phyloP scores from a whole-genome alignment of 1,140 invertebrate species.

The Amphibalanus amphitrite region DNA sequence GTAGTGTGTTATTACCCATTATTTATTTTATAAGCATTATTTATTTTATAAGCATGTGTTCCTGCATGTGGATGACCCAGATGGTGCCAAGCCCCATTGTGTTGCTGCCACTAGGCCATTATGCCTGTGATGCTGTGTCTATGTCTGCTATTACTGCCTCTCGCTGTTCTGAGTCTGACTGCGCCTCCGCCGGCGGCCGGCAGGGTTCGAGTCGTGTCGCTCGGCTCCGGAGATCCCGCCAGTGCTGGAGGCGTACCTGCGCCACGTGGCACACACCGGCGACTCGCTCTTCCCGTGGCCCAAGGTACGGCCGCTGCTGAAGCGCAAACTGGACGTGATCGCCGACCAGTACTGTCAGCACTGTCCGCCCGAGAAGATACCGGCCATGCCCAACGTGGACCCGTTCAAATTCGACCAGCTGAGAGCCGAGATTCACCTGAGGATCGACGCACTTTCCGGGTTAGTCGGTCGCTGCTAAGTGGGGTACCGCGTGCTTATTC shows the following conservation, averaged over 20 bases:
- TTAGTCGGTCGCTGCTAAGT: neutral
- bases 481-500: neutral
- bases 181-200: too few species aligned
- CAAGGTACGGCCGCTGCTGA: constrained; percentile 63
- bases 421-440: constrained; percentile 62
- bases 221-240: neutral
- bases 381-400: constrained; percentile 72
- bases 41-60: neutral
- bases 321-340: constrained; percentile 66
- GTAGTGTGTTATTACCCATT: too few species aligned
- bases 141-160: too few species aligned
- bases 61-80: too few species aligned
- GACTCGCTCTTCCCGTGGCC: constrained; percentile 87
- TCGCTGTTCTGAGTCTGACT: too few species aligned
- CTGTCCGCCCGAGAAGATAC: constrained; percentile 49
- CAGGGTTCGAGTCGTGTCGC: neutral
- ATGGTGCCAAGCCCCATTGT: too few species aligned
- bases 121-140: neutral
- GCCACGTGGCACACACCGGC: constrained; percentile 79
- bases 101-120: neutral
- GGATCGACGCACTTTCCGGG: constrained; percentile 45
- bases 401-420: constrained; percentile 76
- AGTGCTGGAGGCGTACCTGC: constrained; percentile 65
- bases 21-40: neutral
- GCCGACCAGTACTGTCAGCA: constrained; percentile 71